Percentiles rank a stretch among this genome's conserved stretches.
These are phyloP conservation scores for Pterois miles DNA, from an alignment of 2,797 vertebrate species.

Conservation along the genomic window DNA sequence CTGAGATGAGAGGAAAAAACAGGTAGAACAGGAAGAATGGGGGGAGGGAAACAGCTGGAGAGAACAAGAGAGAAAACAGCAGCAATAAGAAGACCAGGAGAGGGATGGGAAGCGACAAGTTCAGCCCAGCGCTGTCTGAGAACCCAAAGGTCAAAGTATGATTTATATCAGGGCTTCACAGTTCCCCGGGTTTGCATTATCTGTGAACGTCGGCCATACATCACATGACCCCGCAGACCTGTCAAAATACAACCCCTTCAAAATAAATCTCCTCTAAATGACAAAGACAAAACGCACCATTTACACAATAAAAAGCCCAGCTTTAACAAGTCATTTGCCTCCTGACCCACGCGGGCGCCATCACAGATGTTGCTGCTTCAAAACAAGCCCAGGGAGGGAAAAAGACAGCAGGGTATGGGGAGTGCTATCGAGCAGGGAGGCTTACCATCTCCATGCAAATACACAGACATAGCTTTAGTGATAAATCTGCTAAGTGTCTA, in stretches of 20 bases:
- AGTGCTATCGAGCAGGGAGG: slow-evolving; percentile 13
- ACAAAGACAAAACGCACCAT: slow-evolving; percentile 42
- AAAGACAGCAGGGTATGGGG: slow-evolving; percentile 6
- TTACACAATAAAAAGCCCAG: slow-evolving; percentile 33
- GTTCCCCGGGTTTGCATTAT: slow-evolving; percentile 40
- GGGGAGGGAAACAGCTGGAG: neutral
- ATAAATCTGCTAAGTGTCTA: slow-evolving; percentile 71
- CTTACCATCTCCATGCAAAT: slow-evolving; percentile 56
- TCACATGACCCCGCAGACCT: slow-evolving; percentile 23
- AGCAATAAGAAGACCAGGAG: neutral
- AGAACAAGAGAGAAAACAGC: neutral
- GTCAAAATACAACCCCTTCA: slow-evolving; percentile 39
- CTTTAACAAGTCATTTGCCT: slow-evolving; percentile 25
- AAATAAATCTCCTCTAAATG: slow-evolving; percentile 29
- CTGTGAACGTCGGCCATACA: slow-evolving; percentile 35
- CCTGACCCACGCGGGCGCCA: slow-evolving; percentile 13
- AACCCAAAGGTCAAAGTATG: slow-evolving; percentile 66
- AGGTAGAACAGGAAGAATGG: neutral
- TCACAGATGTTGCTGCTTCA: slow-evolving; percentile 30
- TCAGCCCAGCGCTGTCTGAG: slow-evolving; percentile 19
- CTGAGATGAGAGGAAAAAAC: neutral
- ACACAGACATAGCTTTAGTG: slow-evolving; percentile 51
- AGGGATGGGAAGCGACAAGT: slow-evolving; percentile 26
- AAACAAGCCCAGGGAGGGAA: slow-evolving; percentile 21
- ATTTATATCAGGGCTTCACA: slow-evolving; percentile 52